Evolutionary conservation across 2,888 invertebrate species (phyloP), one percentile per base, ranked within the genome.

Genomic region (Microdon myrmicae): DNA sequence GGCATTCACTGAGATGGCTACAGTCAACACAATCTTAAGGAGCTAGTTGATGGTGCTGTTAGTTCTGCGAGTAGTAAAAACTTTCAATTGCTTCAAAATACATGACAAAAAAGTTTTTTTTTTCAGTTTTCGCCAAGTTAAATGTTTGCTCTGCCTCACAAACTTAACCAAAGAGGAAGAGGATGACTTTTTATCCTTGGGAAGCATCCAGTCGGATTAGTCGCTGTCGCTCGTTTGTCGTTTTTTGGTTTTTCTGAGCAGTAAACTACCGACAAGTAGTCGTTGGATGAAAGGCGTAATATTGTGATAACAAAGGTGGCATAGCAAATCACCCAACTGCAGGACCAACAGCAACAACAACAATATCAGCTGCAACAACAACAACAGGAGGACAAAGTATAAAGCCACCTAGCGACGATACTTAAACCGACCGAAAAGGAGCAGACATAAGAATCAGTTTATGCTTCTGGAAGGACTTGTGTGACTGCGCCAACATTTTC

Each of bases 31-130:
- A n/a, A n/a, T n/a, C n/a, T n/a, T n/a, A n/a, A n/a, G n/a, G n/a
- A n/a, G n/a, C n/a, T n/a, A n/a, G n/a, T n/a, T n/a, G n/a, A n/a
- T n/a, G n/a, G n/a, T n/a, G n/a, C n/a, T n/a, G n/a, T n/a, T n/a
- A n/a, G n/a, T n/a, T n/a, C n/a, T n/a, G n/a, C 10, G 7, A 26
- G 34, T 25, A 41, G 41, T 23, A 56, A 64, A 64, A 64, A 64
- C 51, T 64, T 64, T 64, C 64, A 64, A 64, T 64, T 64, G 64
- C 64, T 64, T 64, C 51, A 41, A 64, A 64, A 64, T 64, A 64
- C 64, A 64, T 64, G 64, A 64, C 58, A 58, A 64, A 58, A 58
- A 64, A 64, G 58, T 37, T 64, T 64, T n/a, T n/a, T n/a, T n/a
- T 64, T 58, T 64, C 64, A 58, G 58, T 58, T 58, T 58, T 64